phyloP scores from a whole-genome alignment of 2,888 invertebrate genomes.

The Chrysomela aeneicollis region DNA sequence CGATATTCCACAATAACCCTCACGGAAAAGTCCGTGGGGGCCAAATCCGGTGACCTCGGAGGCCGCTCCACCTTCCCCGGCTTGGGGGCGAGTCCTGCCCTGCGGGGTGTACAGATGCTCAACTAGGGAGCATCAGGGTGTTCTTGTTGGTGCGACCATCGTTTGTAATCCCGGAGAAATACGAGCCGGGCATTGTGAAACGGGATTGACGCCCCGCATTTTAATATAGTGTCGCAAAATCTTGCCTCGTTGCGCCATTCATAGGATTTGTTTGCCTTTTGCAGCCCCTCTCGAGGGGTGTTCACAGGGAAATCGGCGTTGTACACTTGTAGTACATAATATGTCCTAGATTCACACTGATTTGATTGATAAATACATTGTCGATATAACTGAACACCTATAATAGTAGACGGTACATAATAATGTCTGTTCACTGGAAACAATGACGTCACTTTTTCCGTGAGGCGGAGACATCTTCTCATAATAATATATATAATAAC shows the following conservation, averaged over 20 bases:
- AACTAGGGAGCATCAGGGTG: conserved; percentile 24
- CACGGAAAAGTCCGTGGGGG: background rate
- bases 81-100: conserved; percentile 23
- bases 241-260: conserved; percentile 49
- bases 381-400: too few relatives aligned
- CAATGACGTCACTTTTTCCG: too few relatives aligned
- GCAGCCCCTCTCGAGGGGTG: conserved; percentile 36
- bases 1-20: background rate
- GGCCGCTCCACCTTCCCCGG: background rate
- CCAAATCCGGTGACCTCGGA: background rate
- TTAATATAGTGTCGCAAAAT: conserved; percentile 56
- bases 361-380: too few relatives aligned
- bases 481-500: too few relatives aligned
- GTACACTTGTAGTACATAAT: conserved; percentile 20
- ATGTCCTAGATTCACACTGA: conserved; percentile 4
- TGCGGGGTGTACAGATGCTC: conserved; percentile 41
- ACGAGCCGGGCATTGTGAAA: conserved; percentile 53
- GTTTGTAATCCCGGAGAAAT: conserved; percentile 56
- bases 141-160: conserved; percentile 25
- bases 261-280: conserved; percentile 53
- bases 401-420: too few relatives aligned
- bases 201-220: conserved; percentile 49
- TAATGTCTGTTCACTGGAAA: too few relatives aligned
- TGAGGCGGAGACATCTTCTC: too few relatives aligned
- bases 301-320: background rate